A percentile compares a stretch with the other conserved stretches of the same genome.
These are phyloP conservation scores for Choloepus didactylus DNA, from an alignment of 2,797 vertebrate species.

Conservation along the genomic window DNA sequence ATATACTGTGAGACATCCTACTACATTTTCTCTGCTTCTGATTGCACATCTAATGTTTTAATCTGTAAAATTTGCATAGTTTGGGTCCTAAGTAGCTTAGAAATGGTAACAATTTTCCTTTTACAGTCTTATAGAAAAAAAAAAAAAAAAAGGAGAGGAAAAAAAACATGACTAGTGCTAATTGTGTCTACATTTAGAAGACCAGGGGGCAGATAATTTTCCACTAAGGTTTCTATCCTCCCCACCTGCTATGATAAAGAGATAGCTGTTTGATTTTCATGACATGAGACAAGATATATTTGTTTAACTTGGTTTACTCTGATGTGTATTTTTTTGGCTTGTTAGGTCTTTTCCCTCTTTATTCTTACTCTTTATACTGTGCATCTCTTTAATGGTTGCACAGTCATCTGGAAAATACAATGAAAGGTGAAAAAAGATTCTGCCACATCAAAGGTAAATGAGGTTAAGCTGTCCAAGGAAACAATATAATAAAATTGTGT, in stretches of 20 bases:
- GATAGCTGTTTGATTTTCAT: slow-evolving; percentile 55
- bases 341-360: neutral
- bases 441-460: slow-evolving; percentile 62
- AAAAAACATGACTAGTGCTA: neutral
- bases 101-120: slow-evolving; percentile 37
- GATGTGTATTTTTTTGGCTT: slow-evolving; percentile 36
- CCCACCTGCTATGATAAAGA: neutral
- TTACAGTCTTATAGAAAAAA: neutral
- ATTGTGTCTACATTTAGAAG: slow-evolving; percentile 59
- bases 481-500: slow-evolving; percentile 60
- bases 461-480: slow-evolving; percentile 63
- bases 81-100: neutral
- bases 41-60: neutral
- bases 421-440: slow-evolving; percentile 52
- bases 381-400: slow-evolving; percentile 62
- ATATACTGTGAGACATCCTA: neutral
- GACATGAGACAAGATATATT: slow-evolving; percentile 43
- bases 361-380: slow-evolving; percentile 41
- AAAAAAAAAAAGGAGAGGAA: neutral
- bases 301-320: slow-evolving; percentile 68
- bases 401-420: slow-evolving; percentile 71
- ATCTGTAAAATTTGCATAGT: neutral
- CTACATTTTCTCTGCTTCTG: neutral
- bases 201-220: neutral
- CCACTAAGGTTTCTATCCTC: neutral